Percentiles rank a stretch among this genome's conserved stretches.
Evolutionary conservation across 2,888 invertebrate genomes (phyloP).

Genomic region (Eupithecia tripunctaria): DNA sequence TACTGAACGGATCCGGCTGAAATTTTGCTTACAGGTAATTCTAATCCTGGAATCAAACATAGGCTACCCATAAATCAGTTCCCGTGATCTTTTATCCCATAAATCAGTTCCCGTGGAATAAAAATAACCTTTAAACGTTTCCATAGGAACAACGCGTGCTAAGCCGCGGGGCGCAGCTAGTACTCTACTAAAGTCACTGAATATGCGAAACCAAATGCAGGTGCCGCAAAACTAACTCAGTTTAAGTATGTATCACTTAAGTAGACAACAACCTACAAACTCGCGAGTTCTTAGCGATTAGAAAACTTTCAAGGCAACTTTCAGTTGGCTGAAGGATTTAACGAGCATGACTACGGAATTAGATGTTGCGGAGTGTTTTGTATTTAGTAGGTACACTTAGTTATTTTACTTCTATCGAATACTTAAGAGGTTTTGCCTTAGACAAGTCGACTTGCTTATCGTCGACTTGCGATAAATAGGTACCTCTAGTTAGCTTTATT

Average conservation of each 20-base stretch:
- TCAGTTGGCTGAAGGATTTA: constrained; percentile 31
- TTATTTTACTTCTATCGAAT: not conserved
- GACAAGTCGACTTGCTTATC: not conserved
- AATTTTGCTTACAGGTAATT: too few species aligned
- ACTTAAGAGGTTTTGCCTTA: not conserved
- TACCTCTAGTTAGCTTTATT: not conserved
- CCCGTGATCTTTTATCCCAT: too few species aligned
- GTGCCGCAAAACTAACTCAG: not conserved
- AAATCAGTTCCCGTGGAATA: too few species aligned
- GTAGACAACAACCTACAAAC: not conserved
- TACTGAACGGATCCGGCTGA: too few species aligned
- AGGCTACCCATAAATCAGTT: too few species aligned
- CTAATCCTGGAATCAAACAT: too few species aligned
- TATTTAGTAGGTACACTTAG: not conserved
- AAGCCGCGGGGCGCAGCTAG: too few species aligned
- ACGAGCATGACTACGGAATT: not conserved
- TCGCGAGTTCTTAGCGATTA: not conserved
- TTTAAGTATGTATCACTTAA: not conserved
- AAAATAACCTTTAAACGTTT: too few species aligned
- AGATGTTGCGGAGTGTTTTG: not conserved
- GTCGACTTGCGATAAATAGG: not conserved
- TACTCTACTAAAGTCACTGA: not conserved
- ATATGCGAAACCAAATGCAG: not conserved
- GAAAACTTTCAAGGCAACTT: constrained; percentile 41
- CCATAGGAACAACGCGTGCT: too few species aligned